Conservation (phyloP, 2,797 vertebrate genomes). For the Nannoperca australis region DNA sequence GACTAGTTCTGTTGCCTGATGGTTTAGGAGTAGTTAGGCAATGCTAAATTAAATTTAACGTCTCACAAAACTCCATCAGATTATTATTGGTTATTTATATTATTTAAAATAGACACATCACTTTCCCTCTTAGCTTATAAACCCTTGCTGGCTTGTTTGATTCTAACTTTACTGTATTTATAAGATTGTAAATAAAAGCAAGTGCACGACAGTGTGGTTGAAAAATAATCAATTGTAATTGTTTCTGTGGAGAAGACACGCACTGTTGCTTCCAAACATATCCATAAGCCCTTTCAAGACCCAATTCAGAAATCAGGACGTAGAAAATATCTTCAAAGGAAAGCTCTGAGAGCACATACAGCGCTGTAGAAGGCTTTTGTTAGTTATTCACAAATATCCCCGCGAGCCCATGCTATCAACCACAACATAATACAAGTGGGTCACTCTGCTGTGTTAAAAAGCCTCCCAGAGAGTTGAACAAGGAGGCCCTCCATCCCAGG, state of each 20-base stretch:
- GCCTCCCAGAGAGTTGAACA: constrained; percentile 79
- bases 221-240: constrained; percentile 12
- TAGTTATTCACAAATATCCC: constrained; percentile 64
- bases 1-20: constrained; percentile 12
- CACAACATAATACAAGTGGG: constrained; percentile 65
- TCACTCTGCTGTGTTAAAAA: constrained; percentile 81
- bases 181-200: constrained; percentile 13
- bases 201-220: neutral
- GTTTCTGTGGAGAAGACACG: constrained; percentile 10
- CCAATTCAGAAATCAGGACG: constrained; percentile 61
- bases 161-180: neutral
- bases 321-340: constrained; percentile 68
- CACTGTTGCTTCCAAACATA: constrained; percentile 24
- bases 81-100: constrained; percentile 1
- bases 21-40: neutral
- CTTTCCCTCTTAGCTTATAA: neutral
- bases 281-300: constrained; percentile 49
- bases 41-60: constrained; percentile 25
- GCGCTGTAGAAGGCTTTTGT: constrained; percentile 65
- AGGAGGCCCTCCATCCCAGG: constrained; percentile 48
- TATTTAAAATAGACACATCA: constrained; percentile 1
- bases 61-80: neutral
- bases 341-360: constrained; percentile 51
- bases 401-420: constrained; percentile 70
- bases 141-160: neutral